phyloP scores from a whole-genome alignment of 2,888 invertebrate genomes.

The Atethmia centrago region DNA sequence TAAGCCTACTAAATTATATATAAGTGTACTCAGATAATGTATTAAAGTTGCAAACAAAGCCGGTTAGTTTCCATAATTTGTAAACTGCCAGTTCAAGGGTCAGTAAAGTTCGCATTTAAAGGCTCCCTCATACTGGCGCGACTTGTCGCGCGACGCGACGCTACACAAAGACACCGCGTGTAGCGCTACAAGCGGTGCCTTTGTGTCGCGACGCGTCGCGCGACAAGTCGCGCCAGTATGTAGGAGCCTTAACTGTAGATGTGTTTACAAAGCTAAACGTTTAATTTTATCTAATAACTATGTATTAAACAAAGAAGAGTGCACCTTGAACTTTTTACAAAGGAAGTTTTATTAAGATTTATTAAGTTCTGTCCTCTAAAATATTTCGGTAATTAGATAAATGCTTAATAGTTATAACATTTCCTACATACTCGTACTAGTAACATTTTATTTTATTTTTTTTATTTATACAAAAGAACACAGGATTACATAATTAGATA shows the following conservation, averaged over 20 bases:
- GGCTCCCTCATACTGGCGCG: too few species aligned
- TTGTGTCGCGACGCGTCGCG: too few species aligned
- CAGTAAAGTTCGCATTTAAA: slow-evolving; percentile 15
- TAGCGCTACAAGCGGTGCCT: too few species aligned
- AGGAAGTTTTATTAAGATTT: slow-evolving; percentile 19
- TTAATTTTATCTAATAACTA: slow-evolving; percentile 6
- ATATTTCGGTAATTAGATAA: slow-evolving; percentile 2
- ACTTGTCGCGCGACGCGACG: too few species aligned
- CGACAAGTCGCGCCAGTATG: too few species aligned
- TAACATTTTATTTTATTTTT: too few species aligned
- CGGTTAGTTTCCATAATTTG: slow-evolving; percentile 19
- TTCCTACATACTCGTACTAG: too few species aligned
- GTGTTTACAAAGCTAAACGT: slow-evolving; percentile 16
- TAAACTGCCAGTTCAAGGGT: slow-evolving; percentile 43
- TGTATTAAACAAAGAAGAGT: neutral
- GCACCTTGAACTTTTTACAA: slow-evolving; percentile 25
- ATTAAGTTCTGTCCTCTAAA: slow-evolving; percentile 9
- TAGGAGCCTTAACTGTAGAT: slow-evolving; percentile 19
- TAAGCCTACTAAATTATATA: neutral
- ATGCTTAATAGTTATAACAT: neutral
- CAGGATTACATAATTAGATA: too few species aligned
- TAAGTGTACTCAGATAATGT: neutral
- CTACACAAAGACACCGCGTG: too few species aligned
- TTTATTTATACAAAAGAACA: too few species aligned
- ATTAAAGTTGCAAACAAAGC: slow-evolving; percentile 22